A percentile compares a stretch with the other conserved stretches of the same genome.
These are phyloP conservation scores for Melieria picta DNA, from an alignment of 2,888 invertebrate genomes.

Conservation along the genomic window DNA sequence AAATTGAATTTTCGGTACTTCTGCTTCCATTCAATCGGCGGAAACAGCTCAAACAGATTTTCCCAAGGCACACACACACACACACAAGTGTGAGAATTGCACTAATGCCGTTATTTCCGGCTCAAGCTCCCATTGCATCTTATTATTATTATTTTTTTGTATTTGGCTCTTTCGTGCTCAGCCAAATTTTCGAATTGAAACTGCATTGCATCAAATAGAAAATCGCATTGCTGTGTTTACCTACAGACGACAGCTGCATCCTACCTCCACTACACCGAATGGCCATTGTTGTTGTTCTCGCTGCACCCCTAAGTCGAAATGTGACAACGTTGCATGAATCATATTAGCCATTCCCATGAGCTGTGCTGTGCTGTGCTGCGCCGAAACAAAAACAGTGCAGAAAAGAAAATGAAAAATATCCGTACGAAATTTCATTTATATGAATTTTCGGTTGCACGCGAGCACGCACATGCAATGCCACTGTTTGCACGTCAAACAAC, in stretches of 20 bases:
- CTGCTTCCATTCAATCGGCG: too few species aligned
- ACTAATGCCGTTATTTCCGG: too few species aligned
- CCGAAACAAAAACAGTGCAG: neutral
- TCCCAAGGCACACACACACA: too few species aligned
- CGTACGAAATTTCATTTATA: conserved; percentile 18
- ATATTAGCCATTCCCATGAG: conserved; percentile 17
- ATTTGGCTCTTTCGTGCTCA: too few species aligned
- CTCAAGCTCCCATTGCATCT: too few species aligned
- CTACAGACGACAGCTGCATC: neutral
- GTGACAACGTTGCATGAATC: conserved; percentile 28
- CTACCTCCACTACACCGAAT: neutral
- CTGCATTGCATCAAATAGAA: too few species aligned
- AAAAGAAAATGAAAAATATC: conserved; percentile 2
- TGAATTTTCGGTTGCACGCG: conserved; percentile 12
- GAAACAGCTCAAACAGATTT: too few species aligned
- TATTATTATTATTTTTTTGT: too few species aligned
- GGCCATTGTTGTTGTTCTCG: neutral
- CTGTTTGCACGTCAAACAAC: conserved; percentile 15
- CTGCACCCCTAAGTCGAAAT: conserved; percentile 18
- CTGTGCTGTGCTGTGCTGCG: neutral
- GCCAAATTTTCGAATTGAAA: too few species aligned
- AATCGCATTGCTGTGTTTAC: too few species aligned
- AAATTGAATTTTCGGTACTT: too few species aligned
- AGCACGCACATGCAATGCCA: conserved; percentile 6
- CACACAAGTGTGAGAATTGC: too few species aligned